Conservation (phyloP, 2,888 invertebrate species). For the Helobdella robusta region DNA sequence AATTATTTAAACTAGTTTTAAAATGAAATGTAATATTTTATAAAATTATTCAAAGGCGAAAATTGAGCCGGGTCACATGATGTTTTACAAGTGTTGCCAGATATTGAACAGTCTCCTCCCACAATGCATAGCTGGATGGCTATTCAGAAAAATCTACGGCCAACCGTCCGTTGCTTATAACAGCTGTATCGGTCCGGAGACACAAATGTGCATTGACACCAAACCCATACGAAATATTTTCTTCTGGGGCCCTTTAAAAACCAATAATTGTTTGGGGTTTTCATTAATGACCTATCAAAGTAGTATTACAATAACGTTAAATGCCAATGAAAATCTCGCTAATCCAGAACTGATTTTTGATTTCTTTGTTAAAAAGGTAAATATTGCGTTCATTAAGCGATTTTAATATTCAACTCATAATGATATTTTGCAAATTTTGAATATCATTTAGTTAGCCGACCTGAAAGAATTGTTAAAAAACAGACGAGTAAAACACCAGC, state of each 20-base stretch:
- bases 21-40: too few species aligned
- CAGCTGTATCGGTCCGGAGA: slow-evolving; percentile 1
- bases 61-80: slow-evolving; percentile 5
- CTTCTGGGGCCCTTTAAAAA: slow-evolving; percentile 20
- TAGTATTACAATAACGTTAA: slow-evolving; percentile 14
- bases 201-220: background rate
- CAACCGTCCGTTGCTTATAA: background rate
- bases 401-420: background rate
- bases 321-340: background rate
- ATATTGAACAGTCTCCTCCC: slow-evolving; percentile 5
- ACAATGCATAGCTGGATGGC: background rate
- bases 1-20: too few species aligned
- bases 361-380: slow-evolving; percentile 15
- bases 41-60: slow-evolving; percentile 3
- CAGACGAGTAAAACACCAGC: slow-evolving; percentile 16
- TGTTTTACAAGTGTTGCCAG: background rate
- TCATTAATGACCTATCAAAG: slow-evolving; percentile 8
- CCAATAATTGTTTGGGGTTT: slow-evolving; percentile 5
- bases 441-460: slow-evolving; percentile 10
- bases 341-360: slow-evolving; percentile 16
- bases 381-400: background rate
- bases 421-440: background rate
- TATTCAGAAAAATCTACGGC: background rate
- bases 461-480: slow-evolving; percentile 14
- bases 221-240: slow-evolving; percentile 9